phyloP scores from a whole-genome alignment of 2,113 vertebrate species.

The Tonatia bakeri region DNA sequence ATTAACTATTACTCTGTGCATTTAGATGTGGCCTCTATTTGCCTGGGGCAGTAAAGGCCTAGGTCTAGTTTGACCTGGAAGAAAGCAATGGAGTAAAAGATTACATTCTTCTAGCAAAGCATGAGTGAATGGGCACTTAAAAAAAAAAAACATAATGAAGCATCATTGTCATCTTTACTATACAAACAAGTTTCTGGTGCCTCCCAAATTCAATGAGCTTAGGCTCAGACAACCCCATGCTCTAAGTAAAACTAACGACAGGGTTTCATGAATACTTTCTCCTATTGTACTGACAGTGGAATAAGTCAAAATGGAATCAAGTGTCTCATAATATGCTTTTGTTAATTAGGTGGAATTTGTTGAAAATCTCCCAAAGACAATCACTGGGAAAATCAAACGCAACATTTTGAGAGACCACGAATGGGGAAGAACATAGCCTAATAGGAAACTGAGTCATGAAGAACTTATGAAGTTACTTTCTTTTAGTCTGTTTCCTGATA shows the following conservation, averaged over 20 bases:
- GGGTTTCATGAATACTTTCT: neutral
- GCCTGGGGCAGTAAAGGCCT: neutral
- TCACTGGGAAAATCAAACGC: conserved; percentile 82
- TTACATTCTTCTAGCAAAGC: neutral
- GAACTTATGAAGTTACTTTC: neutral
- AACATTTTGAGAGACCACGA: conserved; percentile 80
- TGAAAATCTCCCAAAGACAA: conserved; percentile 83
- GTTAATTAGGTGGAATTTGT: conserved; percentile 84
- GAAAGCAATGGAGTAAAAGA: neutral
- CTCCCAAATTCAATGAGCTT: neutral
- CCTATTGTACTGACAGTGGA: neutral
- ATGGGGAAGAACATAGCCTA: conserved; percentile 62
- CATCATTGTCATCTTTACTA: neutral
- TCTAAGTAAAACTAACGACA: neutral
- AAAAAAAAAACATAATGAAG: too few species aligned
- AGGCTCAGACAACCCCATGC: neutral
- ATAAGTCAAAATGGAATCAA: neutral
- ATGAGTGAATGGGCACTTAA: neutral
- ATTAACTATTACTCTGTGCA: neutral
- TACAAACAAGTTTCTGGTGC: neutral
- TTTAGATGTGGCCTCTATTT: neutral
- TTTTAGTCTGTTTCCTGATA: neutral
- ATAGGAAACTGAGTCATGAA: neutral
- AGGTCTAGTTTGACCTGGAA: neutral
- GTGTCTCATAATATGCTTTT: conserved; percentile 26